A percentile compares a stretch with the other conserved stretches of the same genome.
Conservation (phyloP, 2,797 vertebrate species). For the Falco peregrinus region DNA sequence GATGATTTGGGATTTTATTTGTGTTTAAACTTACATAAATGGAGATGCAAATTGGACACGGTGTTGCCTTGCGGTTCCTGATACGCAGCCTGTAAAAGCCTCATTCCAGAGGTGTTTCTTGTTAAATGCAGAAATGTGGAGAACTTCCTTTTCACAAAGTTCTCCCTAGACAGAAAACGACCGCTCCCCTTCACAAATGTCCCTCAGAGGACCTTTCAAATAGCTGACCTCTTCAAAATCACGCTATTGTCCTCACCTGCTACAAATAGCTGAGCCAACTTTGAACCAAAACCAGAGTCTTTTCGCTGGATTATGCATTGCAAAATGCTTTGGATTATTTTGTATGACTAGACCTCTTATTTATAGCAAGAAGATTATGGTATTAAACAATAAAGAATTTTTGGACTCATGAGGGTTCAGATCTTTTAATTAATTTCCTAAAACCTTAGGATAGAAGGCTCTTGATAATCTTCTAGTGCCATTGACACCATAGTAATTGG, state of each 20-base stretch:
- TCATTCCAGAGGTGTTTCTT: neutral
- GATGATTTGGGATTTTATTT: conserved; percentile 12
- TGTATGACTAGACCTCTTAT: conserved; percentile 53
- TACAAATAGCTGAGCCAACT: conserved; percentile 28
- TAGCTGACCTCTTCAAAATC: conserved; percentile 21
- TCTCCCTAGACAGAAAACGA: neutral
- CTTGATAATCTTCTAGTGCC: conserved; percentile 29
- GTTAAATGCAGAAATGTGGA: neutral
- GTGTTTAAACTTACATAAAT: conserved; percentile 16
- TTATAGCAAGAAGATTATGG: conserved; percentile 62
- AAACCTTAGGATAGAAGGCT: conserved; percentile 38
- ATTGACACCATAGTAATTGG: conserved; percentile 7
- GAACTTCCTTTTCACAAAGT: neutral
- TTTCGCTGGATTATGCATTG: conserved; percentile 62
- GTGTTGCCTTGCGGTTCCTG: neutral
- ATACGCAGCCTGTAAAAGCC: neutral
- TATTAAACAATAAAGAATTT: conserved; percentile 64
- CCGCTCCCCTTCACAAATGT: neutral
- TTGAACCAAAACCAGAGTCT: conserved; percentile 8
- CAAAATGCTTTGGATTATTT: conserved; percentile 62
- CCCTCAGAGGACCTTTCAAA: conserved; percentile 12
- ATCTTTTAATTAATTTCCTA: conserved; percentile 59
- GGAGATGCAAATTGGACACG: neutral
- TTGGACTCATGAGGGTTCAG: conserved; percentile 7
- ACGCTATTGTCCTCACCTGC: conserved; percentile 12